phyloP scores from a whole-genome alignment of 2,113 vertebrate species.

The Malurus cyaneus region DNA sequence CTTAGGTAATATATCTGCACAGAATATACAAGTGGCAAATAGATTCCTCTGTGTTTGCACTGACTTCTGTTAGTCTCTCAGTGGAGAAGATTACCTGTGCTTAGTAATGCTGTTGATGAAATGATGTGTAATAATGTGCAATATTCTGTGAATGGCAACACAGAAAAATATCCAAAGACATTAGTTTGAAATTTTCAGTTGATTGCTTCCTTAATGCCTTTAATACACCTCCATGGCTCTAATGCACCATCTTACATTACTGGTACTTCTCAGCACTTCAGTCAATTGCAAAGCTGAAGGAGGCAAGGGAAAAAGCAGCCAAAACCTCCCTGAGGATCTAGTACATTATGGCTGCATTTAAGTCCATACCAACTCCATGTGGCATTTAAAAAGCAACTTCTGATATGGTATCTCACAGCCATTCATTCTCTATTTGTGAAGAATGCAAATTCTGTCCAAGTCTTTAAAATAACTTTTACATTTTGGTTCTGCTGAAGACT shows the following conservation, averaged over 20 bases:
- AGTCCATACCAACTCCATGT: not conserved
- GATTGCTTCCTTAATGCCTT: not conserved
- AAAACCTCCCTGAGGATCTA: not conserved
- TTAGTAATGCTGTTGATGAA: not conserved
- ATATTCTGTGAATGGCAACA: not conserved
- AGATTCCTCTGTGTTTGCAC: not conserved
- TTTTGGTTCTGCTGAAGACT: not conserved
- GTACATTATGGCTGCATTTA: not conserved
- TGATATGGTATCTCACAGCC: not conserved
- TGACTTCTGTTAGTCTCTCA: not conserved
- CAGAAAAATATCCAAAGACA: not conserved
- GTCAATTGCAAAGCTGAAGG: not conserved
- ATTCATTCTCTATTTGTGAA: not conserved
- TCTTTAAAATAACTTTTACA: not conserved
- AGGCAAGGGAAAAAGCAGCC: not conserved
- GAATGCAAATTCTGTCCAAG: not conserved
- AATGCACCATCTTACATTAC: not conserved
- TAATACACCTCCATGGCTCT: not conserved
- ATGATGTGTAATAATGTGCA: not conserved
- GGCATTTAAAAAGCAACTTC: not conserved
- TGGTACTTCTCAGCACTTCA: not conserved
- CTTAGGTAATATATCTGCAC: not conserved
- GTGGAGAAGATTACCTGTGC: not conserved
- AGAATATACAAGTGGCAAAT: not conserved
- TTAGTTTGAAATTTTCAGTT: not conserved